These are phyloP conservation scores for Erebia epiphron DNA, from an alignment of 2,888 invertebrate genomes.

Conservation along the genomic window DNA sequence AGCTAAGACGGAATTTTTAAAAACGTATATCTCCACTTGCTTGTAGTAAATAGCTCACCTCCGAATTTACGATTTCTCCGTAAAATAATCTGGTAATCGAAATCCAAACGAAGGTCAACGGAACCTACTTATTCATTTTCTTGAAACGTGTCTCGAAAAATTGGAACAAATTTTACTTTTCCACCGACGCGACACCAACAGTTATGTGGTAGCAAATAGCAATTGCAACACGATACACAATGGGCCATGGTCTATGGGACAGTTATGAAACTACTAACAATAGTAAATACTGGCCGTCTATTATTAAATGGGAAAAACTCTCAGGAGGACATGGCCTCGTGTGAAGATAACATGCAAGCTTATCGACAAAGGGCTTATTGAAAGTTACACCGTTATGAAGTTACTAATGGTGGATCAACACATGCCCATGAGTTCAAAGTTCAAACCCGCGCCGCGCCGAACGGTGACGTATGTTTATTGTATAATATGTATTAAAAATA, in stretches of 20 bases:
- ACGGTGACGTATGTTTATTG: no score
- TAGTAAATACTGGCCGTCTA: conserved; percentile 38
- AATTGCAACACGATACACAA: conserved; percentile 47
- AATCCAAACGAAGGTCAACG: neutral
- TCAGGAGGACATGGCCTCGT: conserved; percentile 39
- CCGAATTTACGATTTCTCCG: no score
- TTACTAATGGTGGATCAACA: no score
- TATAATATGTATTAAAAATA: no score
- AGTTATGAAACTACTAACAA: conserved; percentile 43
- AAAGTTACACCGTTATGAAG: neutral
- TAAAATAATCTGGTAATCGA: neutral
- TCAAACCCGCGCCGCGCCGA: no score
- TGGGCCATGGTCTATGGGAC: conserved; percentile 47
- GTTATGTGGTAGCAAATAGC: conserved; percentile 41
- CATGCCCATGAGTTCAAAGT: no score
- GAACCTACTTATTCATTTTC: neutral
- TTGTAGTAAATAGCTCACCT: no score
- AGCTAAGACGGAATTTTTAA: no score
- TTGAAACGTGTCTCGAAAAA: conserved; percentile 27
- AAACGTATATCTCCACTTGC: no score
- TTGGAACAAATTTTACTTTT: conserved; percentile 39
- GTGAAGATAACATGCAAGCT: conserved; percentile 7
- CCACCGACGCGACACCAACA: conserved; percentile 38
- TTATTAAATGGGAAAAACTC: conserved; percentile 37
- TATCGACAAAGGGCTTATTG: conserved; percentile 1